Evolutionary conservation across 2,888 invertebrate species (phyloP).

Genomic region (Galerucella pusilla): DNA sequence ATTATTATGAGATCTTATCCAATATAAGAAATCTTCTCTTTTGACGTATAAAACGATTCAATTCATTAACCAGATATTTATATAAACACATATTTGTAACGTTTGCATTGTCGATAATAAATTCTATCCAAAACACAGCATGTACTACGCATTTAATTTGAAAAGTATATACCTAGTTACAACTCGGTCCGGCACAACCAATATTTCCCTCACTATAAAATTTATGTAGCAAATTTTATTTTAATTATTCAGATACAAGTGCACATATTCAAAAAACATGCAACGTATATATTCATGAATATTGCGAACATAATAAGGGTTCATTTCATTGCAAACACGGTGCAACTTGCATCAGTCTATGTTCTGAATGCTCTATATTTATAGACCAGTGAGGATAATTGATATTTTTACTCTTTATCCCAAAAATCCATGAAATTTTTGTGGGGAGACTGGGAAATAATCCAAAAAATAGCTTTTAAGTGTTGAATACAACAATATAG

Average conservation of each 20-base stretch:
- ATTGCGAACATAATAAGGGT: conserved; percentile 53
- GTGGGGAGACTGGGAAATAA: too few species aligned
- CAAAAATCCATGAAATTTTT: too few species aligned
- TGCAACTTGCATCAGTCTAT: conserved; percentile 50
- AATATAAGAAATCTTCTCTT: too few species aligned
- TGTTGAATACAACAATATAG: too few species aligned
- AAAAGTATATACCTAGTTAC: conserved; percentile 10
- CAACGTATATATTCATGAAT: conserved; percentile 53
- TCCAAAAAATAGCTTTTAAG: too few species aligned
- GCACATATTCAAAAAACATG: conserved; percentile 52
- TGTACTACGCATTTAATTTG: conserved; percentile 12
- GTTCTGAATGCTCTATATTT: conserved; percentile 33
- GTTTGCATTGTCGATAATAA: neutral
- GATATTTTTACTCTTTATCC: neutral
- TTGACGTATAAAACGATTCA: neutral
- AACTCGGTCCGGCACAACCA: conserved; percentile 30
- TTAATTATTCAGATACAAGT: conserved; percentile 52
- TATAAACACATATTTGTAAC: neutral
- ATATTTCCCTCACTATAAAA: conserved; percentile 45
- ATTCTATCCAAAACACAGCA: conserved; percentile 20
- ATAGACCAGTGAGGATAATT: conserved; percentile 20
- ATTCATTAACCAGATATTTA: neutral
- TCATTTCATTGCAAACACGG: conserved; percentile 54
- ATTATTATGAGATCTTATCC: too few species aligned
- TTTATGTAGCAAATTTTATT: conserved; percentile 51